Evolutionary conservation across 2,797 vertebrate species (phyloP).

Genomic region (Oceanodroma leucorhoa): DNA sequence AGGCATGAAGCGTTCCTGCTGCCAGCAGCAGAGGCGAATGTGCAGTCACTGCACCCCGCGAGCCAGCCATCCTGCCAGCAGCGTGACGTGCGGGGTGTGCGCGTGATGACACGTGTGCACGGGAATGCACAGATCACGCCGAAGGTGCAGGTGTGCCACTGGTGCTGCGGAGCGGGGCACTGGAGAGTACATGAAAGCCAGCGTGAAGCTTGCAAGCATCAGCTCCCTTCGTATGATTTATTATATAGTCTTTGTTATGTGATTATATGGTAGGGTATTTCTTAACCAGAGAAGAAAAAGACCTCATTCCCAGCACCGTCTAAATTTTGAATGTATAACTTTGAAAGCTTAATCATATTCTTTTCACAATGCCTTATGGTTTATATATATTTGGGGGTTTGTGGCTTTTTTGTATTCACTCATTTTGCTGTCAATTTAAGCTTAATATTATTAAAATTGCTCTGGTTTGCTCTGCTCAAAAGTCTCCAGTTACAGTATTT

Average conservation of each 20-base stretch:
- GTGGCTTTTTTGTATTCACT: conserved; percentile 31
- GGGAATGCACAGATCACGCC: accelerated
- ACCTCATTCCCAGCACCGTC: neutral
- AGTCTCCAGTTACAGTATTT: neutral
- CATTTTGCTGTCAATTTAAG: neutral
- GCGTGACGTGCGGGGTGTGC: accelerated
- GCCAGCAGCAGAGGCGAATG: neutral
- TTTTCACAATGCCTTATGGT: conserved; percentile 10
- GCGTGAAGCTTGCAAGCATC: neutral
- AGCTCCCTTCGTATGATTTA: neutral
- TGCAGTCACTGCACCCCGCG: neutral
- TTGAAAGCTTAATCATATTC: conserved; percentile 18
- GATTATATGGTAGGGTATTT: neutral
- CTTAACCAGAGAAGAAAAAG: neutral
- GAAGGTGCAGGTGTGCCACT: accelerated
- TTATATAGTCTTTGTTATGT: neutral
- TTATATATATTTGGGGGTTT: conserved; percentile 49
- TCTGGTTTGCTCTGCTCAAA: conserved; percentile 17
- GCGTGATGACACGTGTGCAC: accelerated
- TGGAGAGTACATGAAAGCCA: accelerated
- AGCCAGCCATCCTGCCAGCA: neutral
- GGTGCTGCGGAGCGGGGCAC: neutral
- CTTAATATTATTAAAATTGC: conserved; percentile 38
- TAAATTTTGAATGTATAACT: neutral
- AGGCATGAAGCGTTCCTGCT: neutral